These are phyloP conservation scores for Antechinus flavipes DNA, from an alignment of 2,113 vertebrate genomes.

Conservation along the genomic window DNA sequence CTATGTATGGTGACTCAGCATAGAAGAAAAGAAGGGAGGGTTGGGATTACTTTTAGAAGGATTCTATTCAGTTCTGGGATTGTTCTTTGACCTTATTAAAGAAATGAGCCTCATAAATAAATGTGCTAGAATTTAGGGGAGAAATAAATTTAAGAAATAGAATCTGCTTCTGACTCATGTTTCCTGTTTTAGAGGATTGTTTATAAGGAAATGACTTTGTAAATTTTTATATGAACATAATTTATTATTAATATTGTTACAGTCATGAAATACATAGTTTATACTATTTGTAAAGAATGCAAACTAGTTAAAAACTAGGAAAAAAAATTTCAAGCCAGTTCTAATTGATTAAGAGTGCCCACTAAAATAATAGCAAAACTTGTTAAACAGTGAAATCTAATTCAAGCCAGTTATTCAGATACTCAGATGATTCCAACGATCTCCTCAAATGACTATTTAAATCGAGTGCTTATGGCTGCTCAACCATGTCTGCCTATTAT, in stretches of 20 bases:
- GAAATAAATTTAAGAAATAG: too few relatives aligned
- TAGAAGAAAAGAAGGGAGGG: too few relatives aligned
- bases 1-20: too few relatives aligned
- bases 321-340: not conserved
- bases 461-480: not conserved
- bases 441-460: too few relatives aligned
- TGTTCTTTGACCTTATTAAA: too few relatives aligned
- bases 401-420: not conserved
- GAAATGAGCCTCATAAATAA: too few relatives aligned
- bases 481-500: not conserved
- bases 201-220: not conserved
- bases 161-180: too few relatives aligned
- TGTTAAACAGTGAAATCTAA: not conserved
- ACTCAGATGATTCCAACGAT: not conserved
- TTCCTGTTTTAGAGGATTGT: not conserved
- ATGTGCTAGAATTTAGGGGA: too few relatives aligned
- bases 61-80: too few relatives aligned
- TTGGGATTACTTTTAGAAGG: too few relatives aligned
- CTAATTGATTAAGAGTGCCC: not conserved
- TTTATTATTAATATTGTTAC: not conserved
- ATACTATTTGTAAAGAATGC: not conserved
- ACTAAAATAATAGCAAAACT: not conserved
- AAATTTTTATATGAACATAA: not conserved
- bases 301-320: not conserved
- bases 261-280: not conserved